A percentile compares a stretch with the other conserved stretches of the same genome.
These are phyloP conservation scores for Hipparchia sbordonii DNA, from an alignment of 2,888 invertebrate species.

Conservation along the genomic window DNA sequence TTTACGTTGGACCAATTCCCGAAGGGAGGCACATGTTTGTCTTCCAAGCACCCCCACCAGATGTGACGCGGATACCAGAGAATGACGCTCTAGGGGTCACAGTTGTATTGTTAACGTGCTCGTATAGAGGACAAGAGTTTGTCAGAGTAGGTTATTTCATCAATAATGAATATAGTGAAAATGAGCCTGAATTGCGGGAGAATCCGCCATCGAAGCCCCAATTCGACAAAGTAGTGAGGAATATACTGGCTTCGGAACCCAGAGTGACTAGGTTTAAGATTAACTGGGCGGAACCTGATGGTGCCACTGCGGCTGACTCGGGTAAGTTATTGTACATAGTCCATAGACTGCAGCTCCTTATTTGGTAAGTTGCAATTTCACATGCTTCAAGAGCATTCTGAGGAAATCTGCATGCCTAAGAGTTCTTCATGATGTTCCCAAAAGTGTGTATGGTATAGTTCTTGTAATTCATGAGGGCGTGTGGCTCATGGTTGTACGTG, in stretches of 20 bases:
- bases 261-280: constrained; percentile 98
- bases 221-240: constrained; percentile 95
- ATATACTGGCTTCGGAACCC: constrained; percentile 94
- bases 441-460: too few species aligned
- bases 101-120: constrained; percentile 97
- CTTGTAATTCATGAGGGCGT: too few species aligned
- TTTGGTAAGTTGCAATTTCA: too few species aligned
- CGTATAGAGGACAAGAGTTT: constrained; percentile 96
- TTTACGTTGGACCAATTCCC: constrained; percentile 98
- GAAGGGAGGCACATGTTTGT: constrained; percentile 92
- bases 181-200: constrained; percentile 95
- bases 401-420: too few species aligned
- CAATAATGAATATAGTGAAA: constrained; percentile 97
- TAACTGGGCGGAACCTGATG: constrained; percentile 94
- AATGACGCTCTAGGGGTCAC: constrained; percentile 99
- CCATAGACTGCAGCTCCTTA: too few species aligned
- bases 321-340: constrained; percentile 32
- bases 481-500: too few species aligned
- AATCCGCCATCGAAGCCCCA: constrained; percentile 96
- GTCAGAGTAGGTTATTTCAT: constrained; percentile 99
- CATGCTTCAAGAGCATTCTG: too few species aligned
- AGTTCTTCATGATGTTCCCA: too few species aligned
- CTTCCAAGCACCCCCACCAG: constrained; percentile 97
- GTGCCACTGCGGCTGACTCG: constrained; percentile 59
- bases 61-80: constrained; percentile 95